phyloP scores from a whole-genome alignment of 2,888 invertebrate species.

The Esperia sulphurella region DNA sequence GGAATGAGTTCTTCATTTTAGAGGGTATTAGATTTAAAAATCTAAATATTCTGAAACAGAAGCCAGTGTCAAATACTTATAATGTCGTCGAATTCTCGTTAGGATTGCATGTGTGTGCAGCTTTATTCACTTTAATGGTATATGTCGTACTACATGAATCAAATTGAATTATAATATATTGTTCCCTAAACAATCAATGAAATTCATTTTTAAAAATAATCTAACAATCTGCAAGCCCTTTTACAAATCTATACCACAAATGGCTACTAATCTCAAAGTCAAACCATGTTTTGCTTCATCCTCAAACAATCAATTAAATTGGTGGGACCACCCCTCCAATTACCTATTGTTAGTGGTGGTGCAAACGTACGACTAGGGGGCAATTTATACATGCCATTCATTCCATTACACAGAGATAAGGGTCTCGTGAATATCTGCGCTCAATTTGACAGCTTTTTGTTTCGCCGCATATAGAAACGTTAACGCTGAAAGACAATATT shows the following conservation, averaged over 20 bases:
- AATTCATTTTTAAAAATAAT: not conserved
- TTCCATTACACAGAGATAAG: slow-evolving; percentile 68
- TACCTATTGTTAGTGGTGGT: slow-evolving; percentile 45
- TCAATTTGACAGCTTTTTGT: slow-evolving; percentile 41
- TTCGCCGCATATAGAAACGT: slow-evolving; percentile 17
- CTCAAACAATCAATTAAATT: slow-evolving; percentile 15
- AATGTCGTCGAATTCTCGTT: too few relatives aligned
- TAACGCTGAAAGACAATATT: not conserved
- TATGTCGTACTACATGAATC: too few relatives aligned
- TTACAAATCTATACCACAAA: not conserved
- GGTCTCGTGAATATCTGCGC: slow-evolving; percentile 54
- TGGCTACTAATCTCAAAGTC: slow-evolving; percentile 4
- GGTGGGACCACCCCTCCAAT: slow-evolving; percentile 29
- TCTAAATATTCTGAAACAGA: too few relatives aligned
- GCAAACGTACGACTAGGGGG: slow-evolving; percentile 32
- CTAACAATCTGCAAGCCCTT: not conserved
- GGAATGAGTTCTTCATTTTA: too few relatives aligned
- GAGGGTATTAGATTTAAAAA: too few relatives aligned
- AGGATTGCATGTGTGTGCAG: too few relatives aligned
- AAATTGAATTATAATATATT: too few relatives aligned
- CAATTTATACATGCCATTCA: slow-evolving; percentile 63
- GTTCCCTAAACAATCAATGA: too few relatives aligned
- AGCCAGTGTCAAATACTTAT: too few relatives aligned
- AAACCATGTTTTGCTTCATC: slow-evolving; percentile 10
- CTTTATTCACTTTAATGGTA: too few relatives aligned